These are phyloP conservation scores for Xiphorhynchus elegans DNA, from an alignment of 2,113 vertebrate genomes.

Conservation along the genomic window DNA sequence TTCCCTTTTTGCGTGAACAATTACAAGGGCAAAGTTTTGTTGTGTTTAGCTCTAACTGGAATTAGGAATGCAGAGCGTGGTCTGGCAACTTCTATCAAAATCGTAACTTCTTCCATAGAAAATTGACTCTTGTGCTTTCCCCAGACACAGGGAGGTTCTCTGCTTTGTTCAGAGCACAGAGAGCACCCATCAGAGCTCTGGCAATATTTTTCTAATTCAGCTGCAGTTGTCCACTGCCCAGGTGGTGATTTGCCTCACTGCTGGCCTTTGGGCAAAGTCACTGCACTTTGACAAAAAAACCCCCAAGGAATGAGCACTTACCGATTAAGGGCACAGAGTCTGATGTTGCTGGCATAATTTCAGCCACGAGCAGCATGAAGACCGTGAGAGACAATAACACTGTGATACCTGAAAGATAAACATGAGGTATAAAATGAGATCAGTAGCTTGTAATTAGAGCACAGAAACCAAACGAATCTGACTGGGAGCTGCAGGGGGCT, in stretches of 20 bases:
- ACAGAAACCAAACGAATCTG: background rate
- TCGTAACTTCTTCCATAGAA: background rate
- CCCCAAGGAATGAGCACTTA: constrained; percentile 65
- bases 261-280: background rate
- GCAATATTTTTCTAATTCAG: background rate
- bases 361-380: constrained; percentile 95
- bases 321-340: constrained; percentile 95
- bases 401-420: constrained; percentile 86
- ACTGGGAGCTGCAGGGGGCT: background rate
- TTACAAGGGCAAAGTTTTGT: background rate
- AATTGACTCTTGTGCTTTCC: background rate
- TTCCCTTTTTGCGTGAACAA: background rate
- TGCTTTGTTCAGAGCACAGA: background rate
- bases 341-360: constrained; percentile 96
- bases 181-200: background rate
- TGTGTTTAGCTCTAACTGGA: background rate
- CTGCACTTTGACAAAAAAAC: background rate
- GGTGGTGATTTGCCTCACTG: background rate
- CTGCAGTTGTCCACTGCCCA: background rate
- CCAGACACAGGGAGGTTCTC: background rate
- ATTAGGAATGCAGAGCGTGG: background rate
- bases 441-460: background rate
- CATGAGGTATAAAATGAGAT: background rate
- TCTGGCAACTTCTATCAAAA: background rate
- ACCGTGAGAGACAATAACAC: constrained; percentile 93